These are phyloP conservation scores for Phymanthus crucifer DNA, from an alignment of 92 coral and sea anemone species.

Conservation along the genomic window DNA sequence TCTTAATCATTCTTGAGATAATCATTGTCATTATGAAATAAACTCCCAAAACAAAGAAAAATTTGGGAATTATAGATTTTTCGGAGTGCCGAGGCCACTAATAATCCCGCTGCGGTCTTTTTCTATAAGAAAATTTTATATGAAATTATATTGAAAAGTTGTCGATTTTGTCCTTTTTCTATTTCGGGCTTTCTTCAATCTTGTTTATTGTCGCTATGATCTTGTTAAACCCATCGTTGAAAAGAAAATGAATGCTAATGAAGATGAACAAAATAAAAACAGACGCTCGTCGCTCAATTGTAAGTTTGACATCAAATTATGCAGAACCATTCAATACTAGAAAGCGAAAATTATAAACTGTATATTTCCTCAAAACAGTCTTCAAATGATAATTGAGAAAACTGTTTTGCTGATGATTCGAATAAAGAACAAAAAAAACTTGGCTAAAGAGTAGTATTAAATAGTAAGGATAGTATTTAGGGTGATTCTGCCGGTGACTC, in stretches of 20 bases:
- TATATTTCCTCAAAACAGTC: background rate
- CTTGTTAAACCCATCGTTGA: background rate
- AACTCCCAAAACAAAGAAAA: background rate
- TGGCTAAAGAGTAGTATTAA: background rate
- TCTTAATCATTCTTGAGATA: background rate
- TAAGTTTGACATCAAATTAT: constrained; percentile 1
- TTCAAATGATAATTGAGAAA: background rate
- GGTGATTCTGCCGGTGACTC: too few species aligned
- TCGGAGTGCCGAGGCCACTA: background rate
- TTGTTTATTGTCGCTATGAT: background rate
- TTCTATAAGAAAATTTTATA: background rate
- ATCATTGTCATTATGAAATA: background rate
- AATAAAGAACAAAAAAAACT: background rate
- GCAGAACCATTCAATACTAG: background rate
- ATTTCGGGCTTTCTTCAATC: background rate
- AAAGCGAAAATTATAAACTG: background rate
- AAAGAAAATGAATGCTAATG: background rate
- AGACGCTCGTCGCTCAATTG: background rate
- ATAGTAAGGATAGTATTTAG: too few species aligned
- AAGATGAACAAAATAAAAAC: background rate
- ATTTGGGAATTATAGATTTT: background rate
- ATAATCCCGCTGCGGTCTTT: constrained; percentile 4
- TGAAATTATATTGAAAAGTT: too few species aligned
- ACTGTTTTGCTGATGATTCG: background rate
- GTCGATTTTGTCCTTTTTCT: too few species aligned